Conservation (phyloP, 1,140 invertebrate species). For the Drosophila kurseongensis region DNA sequence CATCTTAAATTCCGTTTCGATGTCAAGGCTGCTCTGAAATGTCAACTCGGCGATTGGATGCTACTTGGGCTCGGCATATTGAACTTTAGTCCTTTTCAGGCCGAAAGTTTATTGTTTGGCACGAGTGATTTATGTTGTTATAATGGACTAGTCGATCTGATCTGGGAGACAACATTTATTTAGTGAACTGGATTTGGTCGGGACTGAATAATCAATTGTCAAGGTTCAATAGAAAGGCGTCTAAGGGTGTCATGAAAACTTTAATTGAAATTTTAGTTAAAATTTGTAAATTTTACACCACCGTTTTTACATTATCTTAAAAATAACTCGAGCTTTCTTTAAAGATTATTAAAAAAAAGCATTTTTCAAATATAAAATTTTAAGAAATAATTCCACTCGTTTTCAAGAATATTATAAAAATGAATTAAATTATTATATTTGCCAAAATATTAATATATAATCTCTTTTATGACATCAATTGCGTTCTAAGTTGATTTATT, state of each 20-base stretch:
- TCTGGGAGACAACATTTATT: slow-evolving; percentile 7
- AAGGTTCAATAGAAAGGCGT: not conserved
- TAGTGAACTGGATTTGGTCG: not conserved
- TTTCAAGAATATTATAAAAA: too few species aligned
- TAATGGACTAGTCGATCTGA: slow-evolving; percentile 16
- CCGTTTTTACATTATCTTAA: too few species aligned
- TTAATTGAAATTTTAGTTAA: too few species aligned
- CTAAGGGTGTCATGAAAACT: not conserved
- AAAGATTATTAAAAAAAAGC: too few species aligned
- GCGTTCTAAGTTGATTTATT: too few species aligned
- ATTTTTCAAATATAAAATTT: too few species aligned
- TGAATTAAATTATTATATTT: too few species aligned
- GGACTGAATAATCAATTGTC: not conserved
- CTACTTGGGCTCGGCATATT: not conserved
- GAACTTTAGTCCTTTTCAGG: slow-evolving; percentile 14
- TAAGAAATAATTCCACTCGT: too few species aligned
- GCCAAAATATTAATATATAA: too few species aligned
- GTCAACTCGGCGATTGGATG: slow-evolving; percentile 7
- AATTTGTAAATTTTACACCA: too few species aligned
- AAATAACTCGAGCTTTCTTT: too few species aligned
- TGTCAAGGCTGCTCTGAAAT: slow-evolving; percentile 20
- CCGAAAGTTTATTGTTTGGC: slow-evolving; percentile 20
- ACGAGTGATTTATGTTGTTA: slow-evolving; percentile 36
- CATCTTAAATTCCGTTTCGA: slow-evolving; percentile 20
- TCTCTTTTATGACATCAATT: too few species aligned